phyloP scores from a whole-genome alignment of 2,113 vertebrate genomes.

The Oostethus manadensis region DNA sequence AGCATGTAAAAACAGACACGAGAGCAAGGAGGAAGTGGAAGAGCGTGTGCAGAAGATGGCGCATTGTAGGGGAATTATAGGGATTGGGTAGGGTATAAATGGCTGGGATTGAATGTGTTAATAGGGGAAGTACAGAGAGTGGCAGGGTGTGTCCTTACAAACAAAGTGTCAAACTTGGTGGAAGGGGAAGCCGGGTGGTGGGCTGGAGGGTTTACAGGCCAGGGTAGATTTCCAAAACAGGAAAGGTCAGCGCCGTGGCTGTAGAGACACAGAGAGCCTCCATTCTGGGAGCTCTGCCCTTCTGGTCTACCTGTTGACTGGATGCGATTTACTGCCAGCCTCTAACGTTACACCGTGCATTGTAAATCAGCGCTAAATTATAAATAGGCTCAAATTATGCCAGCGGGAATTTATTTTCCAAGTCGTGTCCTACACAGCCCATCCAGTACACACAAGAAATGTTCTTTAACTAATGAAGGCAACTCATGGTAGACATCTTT shows the following conservation, averaged over 20 bases:
- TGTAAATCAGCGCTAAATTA: slow-evolving; percentile 21
- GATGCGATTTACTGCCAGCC: slow-evolving; percentile 21
- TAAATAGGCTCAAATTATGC: slow-evolving; percentile 8
- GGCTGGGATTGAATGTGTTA: too few species aligned
- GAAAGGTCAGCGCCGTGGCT: slow-evolving; percentile 68
- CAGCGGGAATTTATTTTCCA: slow-evolving; percentile 6
- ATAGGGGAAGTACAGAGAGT: too few species aligned
- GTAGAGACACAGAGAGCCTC: slow-evolving; percentile 47
- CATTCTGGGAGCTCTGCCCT: slow-evolving; percentile 34
- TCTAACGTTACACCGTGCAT: slow-evolving; percentile 25
- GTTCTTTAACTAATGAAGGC: too few species aligned
- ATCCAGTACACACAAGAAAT: too few species aligned
- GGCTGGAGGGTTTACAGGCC: background rate
- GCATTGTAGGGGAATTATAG: too few species aligned
- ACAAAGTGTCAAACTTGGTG: background rate
- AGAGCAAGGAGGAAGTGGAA: too few species aligned
- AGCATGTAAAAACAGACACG: too few species aligned
- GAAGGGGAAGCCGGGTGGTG: background rate
- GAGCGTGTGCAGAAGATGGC: too few species aligned
- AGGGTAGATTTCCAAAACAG: slow-evolving; percentile 59
- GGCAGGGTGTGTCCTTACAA: background rate
- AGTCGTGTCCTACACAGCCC: too few species aligned
- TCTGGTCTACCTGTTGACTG: slow-evolving; percentile 44
- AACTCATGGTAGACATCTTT: too few species aligned
- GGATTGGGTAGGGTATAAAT: too few species aligned